A percentile compares a stretch with the other conserved stretches of the same genome.
Conservation (phyloP, 2,797 vertebrate genomes). For the Antrozous pallidus region DNA sequence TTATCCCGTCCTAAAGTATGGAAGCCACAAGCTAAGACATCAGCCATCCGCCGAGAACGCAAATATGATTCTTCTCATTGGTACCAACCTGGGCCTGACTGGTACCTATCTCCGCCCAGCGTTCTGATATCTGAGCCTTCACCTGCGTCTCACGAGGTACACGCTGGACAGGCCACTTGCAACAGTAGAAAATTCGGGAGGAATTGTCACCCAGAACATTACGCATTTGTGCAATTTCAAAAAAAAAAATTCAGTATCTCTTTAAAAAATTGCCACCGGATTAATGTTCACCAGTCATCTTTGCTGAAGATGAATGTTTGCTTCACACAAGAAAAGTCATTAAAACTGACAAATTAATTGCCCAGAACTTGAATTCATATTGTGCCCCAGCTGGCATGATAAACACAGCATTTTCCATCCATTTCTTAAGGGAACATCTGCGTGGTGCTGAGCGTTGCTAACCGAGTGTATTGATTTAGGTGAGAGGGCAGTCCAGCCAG, state of each 20-base stretch:
- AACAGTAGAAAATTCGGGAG: neutral
- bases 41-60: neutral
- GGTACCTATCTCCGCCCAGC: neutral
- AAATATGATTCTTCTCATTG: neutral
- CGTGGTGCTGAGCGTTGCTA: neutral
- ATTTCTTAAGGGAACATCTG: neutral
- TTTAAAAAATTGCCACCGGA: slow-evolving; percentile 40
- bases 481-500: neutral
- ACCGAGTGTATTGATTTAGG: slow-evolving; percentile 57
- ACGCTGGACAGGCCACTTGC: neutral
- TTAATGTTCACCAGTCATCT: slow-evolving; percentile 53
- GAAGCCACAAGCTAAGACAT: neutral
- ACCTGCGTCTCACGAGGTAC: neutral
- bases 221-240: neutral
- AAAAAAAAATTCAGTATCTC: neutral
- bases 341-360: slow-evolving; percentile 76
- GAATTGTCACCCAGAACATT: neutral
- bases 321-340: slow-evolving; percentile 61
- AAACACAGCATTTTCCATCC: slow-evolving; percentile 60
- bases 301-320: slow-evolving; percentile 55
- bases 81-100: neutral
- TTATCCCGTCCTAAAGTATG: neutral
- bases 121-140: neutral
- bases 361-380: slow-evolving; percentile 44
- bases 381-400: slow-evolving; percentile 35